These are phyloP conservation scores for Taurulus bubalis DNA, from an alignment of 2,113 vertebrate genomes.

Conservation along the genomic window DNA sequence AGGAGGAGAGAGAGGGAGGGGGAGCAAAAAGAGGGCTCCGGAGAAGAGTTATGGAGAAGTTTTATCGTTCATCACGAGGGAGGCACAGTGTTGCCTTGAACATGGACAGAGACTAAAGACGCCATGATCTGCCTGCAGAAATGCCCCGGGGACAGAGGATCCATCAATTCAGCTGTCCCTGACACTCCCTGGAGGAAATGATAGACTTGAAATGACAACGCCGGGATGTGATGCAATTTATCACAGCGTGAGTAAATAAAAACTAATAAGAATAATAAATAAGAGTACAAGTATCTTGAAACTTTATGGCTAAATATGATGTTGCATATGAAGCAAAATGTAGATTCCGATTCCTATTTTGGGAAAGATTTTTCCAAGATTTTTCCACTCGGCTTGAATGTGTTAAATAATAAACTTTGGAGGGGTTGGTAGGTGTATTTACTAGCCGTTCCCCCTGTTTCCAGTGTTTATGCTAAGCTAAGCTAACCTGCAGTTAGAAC, in stretches of 20 bases:
- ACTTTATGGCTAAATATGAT: neutral
- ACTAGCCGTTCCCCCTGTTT: neutral
- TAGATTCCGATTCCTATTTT: neutral
- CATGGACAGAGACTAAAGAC: slow-evolving; percentile 74
- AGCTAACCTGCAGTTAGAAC: neutral
- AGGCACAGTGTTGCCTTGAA: slow-evolving; percentile 73
- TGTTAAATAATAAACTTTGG: neutral
- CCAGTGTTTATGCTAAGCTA: neutral
- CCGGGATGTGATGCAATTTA: slow-evolving; percentile 11
- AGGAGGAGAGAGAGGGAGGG: slow-evolving; percentile 6
- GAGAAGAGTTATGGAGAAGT: slow-evolving; percentile 66
- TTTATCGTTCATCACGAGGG: slow-evolving; percentile 62
- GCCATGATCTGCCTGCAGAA: slow-evolving; percentile 67
- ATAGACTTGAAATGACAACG: slow-evolving; percentile 36
- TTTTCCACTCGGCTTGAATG: neutral
- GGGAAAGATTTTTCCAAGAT: neutral
- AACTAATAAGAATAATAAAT: too few relatives aligned
- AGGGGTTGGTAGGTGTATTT: neutral
- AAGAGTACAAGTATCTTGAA: neutral
- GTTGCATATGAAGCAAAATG: neutral
- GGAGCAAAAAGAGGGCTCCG: neutral
- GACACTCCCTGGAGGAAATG: slow-evolving; percentile 41
- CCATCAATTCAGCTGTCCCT: slow-evolving; percentile 62
- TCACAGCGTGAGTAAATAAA: slow-evolving; percentile 27
- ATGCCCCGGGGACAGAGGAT: slow-evolving; percentile 45